Percentiles rank a stretch among this genome's conserved stretches.
Conservation (phyloP, 1,140 invertebrate genomes). For the Melipona quadrifasciata region DNA sequence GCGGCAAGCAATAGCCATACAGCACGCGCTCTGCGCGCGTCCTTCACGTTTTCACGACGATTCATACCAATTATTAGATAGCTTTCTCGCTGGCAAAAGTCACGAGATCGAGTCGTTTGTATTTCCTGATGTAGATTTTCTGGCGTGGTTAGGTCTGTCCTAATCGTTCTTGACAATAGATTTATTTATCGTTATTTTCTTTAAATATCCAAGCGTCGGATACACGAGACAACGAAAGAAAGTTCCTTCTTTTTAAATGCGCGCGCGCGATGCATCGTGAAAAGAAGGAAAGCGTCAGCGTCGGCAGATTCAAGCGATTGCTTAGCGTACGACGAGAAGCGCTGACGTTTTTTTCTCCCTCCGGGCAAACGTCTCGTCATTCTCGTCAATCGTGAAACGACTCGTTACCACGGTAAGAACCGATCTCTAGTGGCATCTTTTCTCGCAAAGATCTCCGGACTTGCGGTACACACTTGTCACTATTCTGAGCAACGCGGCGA, state of each 20-base stretch:
- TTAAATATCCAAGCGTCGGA: not conserved
- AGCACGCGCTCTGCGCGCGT: constrained; percentile 9
- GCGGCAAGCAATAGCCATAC: not conserved
- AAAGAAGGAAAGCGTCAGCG: constrained; percentile 22
- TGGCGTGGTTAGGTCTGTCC: not conserved
- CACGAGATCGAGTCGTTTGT: not conserved
- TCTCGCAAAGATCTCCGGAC: constrained; percentile 14
- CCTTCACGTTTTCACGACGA: constrained; percentile 12
- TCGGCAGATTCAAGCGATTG: constrained; percentile 16
- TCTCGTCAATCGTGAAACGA: constrained; percentile 31
- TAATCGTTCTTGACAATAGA: not conserved
- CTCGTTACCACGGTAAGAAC: constrained; percentile 35
- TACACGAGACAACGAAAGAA: not conserved
- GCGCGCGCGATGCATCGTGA: not conserved
- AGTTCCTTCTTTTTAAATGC: not conserved
- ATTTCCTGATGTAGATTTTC: not conserved
- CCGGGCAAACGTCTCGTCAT: constrained; percentile 29
- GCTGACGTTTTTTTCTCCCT: constrained; percentile 22
- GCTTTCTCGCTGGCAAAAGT: not conserved
- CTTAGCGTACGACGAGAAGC: not conserved
- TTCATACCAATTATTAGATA: constrained; percentile 17
- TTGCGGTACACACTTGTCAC: constrained; percentile 10
- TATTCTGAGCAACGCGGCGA: constrained; percentile 3
- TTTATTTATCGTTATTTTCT: not conserved
- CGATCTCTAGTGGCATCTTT: constrained; percentile 30